These are phyloP conservation scores for Napeogenes sylphis DNA, from an alignment of 2,888 invertebrate genomes.

Conservation along the genomic window DNA sequence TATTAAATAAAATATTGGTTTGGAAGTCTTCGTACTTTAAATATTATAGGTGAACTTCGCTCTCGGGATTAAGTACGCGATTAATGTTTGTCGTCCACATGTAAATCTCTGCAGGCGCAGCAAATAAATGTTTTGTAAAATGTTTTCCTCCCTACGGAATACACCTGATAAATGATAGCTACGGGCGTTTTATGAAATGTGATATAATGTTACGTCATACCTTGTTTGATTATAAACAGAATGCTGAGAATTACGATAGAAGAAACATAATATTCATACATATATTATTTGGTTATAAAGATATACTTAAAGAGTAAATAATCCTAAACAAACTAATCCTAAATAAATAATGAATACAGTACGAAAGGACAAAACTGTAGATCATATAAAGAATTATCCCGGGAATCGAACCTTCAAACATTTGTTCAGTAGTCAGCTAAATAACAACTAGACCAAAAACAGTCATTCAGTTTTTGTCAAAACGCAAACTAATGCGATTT, in stretches of 20 bases:
- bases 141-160: conserved; percentile 52
- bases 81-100: conserved; percentile 54
- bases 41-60: conserved; percentile 34
- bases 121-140: conserved; percentile 65
- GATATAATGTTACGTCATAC: conserved; percentile 49
- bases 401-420: no score
- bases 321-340: no score
- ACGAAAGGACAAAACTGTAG: no score
- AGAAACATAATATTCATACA: neutral
- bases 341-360: no score
- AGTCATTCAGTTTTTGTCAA: no score
- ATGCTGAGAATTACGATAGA: conserved; percentile 22
- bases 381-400: no score
- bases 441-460: no score
- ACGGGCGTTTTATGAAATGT: conserved; percentile 60
- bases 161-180: conserved; percentile 67
- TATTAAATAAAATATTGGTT: neutral
- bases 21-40: neutral
- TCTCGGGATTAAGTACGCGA: conserved; percentile 46
- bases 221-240: conserved; percentile 25
- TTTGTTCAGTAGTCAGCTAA: no score
- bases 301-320: neutral
- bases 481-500: no score
- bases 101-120: conserved; percentile 54
- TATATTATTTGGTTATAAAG: neutral